Evolutionary conservation across 2,888 invertebrate genomes (phyloP), one percentile per base, ranked within the genome.

Genomic region (Diaprepes abbreviatus): DNA sequence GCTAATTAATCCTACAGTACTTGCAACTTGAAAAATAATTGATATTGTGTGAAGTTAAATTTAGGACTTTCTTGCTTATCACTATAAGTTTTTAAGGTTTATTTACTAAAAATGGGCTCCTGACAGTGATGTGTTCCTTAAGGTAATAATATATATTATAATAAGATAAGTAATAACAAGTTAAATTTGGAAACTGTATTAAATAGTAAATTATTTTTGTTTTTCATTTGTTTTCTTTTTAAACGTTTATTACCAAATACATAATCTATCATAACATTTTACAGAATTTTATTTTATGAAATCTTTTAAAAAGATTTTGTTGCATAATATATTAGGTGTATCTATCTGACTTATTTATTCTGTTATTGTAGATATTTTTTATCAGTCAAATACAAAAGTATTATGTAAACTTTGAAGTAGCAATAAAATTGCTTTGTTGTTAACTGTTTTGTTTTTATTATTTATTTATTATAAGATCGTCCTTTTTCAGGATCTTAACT

Each of bases 361-460:
- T 52, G 28, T 60, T 58, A 12, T 36, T 65, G 45, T 65, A 58
- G 16, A 55, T 63, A 55, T 57, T 54, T 60, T 17, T 35, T 33
- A 24, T 64, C 38, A 58, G 19, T 35, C 31, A 63, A 64, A 55
- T 57, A 62, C 31, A 43, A n/a, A 65, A 70, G 65, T 66, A 70
- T 65, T 68, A 55, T 70, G 66, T 65, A 52, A 68, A 68, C 57
- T 52, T 40, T 62, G 12, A 66, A 17, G 70, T 66, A 71, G 71
- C 71, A 66, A 66, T 71, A 71, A 71, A 66, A 63, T 66, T 71
- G 71, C 71, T 66, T 69, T 70, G 54, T 65, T 71, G 66, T 62
- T 71, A 19, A 9, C 14, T 31, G 5, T 40, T 63, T 38, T 52
- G 7, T 36, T 63, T 43, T n/a, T 35, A n/a, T 35, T 35, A n/a